Evolutionary conservation across 1,140 invertebrate genomes (phyloP).

Genomic region (Drosophila nigrodunni): DNA sequence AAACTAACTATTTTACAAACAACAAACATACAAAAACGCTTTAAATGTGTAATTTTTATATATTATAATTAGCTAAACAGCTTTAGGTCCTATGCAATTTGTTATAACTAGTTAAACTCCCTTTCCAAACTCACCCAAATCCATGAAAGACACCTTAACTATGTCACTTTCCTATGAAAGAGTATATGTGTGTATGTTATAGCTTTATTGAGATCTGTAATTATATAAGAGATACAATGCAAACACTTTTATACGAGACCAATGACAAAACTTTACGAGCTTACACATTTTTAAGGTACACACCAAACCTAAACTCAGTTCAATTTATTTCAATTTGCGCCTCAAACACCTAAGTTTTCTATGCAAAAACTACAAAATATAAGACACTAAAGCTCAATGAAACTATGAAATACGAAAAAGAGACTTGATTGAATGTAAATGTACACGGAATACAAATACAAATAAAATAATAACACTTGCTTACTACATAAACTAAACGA

Average conservation of each 20-base stretch:
- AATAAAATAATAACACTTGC: not conserved
- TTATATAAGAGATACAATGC: slow-evolving; percentile 39
- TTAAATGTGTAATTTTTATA: slow-evolving; percentile 64
- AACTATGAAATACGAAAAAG: slow-evolving; percentile 3
- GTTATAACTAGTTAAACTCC: slow-evolving; percentile 15
- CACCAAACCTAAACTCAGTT: slow-evolving; percentile 18
- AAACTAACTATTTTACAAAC: slow-evolving; percentile 12
- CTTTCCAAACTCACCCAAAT: not conserved
- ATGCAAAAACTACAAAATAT: not conserved
- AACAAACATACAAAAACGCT: slow-evolving; percentile 39
- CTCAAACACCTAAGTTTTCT: slow-evolving; percentile 7
- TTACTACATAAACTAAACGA: not conserved
- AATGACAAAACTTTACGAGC: slow-evolving; percentile 75
- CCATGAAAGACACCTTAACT: not conserved
- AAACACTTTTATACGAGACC: slow-evolving; percentile 67
- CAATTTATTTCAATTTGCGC: slow-evolving; percentile 10
- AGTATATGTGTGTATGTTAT: slow-evolving; percentile 48
- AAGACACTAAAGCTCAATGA: slow-evolving; percentile 1
- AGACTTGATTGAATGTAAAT: slow-evolving; percentile 6
- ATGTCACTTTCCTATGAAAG: slow-evolving; percentile 21
- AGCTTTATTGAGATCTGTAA: slow-evolving; percentile 56
- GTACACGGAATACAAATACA: not conserved
- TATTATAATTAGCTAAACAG: slow-evolving; percentile 38
- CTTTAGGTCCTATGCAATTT: slow-evolving; percentile 30
- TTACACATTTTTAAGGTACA: slow-evolving; percentile 60